Base-by-base conservation (phyloP, 2,113 vertebrate genomes). In the Porphyrio hochstetteri region DNA sequence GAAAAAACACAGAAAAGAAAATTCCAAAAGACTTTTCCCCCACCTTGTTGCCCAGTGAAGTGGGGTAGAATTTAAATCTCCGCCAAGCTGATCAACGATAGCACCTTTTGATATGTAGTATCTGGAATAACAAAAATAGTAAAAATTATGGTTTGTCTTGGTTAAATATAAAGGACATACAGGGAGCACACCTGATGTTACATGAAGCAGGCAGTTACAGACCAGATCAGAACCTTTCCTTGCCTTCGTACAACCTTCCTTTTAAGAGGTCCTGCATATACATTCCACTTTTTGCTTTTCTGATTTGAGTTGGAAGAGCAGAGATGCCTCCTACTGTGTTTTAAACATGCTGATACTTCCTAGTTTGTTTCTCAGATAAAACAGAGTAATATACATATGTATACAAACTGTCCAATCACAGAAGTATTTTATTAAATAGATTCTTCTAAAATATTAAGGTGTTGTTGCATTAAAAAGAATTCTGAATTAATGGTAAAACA, bases 31-130 rank as follows among this genome's bases (percentile, higher is more conserved):
- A 56, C 19, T 67, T 64, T 64, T 91, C 84, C 56, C 88, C 90
- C 94, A 99, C 99, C 99, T 99, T 97, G 99, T 99, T 91, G 99
- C 99, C 99, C 99, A 99, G 95, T 99, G 99, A 92, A 99, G 98
- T 48, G 99, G 99, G 46, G 99, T 99, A 86, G 99, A 99, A 97
- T 99, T 99, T 89, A 99, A 98, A 97, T 99, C 99, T 97, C 99
- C 99, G 97, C 99, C 99, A 88, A 99, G 98, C 93, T 99, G 99
- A 97, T 99, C 99, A 96, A 99, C 99, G 35, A 99, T 98, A 95
- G 98, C 99, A 96, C 99, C 99, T 98, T 99, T 99, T 82, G 99
- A 99, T 98, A 99, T 99, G 97, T 99, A 99, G 96, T 99, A 99
- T 96, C 99, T 99, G 79, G 24, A 98, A 94, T 20, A 82, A 64